Evolutionary conservation across 2,113 vertebrate genomes (phyloP).

Genomic region (Nycticryphes semicollaris): DNA sequence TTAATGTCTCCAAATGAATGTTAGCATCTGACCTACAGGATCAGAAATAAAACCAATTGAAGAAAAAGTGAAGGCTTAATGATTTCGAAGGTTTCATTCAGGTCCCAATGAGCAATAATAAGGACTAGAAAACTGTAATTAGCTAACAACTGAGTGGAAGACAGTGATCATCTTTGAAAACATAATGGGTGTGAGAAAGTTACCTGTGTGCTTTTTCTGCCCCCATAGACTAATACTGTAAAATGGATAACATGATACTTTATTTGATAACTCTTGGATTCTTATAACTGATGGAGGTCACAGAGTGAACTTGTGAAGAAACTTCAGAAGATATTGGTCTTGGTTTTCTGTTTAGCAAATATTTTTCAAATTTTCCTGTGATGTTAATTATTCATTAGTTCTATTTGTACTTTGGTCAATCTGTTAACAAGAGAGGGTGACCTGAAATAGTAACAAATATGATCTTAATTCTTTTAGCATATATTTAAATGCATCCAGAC

Average conservation of each 20-base stretch:
- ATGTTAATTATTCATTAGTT: not conserved
- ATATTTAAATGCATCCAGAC: not conserved
- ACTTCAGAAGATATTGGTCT: not conserved
- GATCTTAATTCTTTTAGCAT: not conserved
- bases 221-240: not conserved
- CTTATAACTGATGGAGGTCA: not conserved
- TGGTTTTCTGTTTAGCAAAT: not conserved
- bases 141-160: not conserved
- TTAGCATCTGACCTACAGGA: not conserved
- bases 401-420: not conserved
- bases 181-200: not conserved
- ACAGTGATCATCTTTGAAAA: not conserved
- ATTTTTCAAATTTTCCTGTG: not conserved
- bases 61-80: not conserved
- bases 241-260: not conserved
- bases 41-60: not conserved
- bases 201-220: not conserved
- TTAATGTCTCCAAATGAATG: not conserved
- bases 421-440: not conserved
- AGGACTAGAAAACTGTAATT: not conserved
- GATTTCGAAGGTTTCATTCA: not conserved
- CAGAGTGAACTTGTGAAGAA: not conserved
- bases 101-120: not conserved
- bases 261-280: not conserved
- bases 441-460: not conserved